These are phyloP conservation scores for Anisognathus igniventris DNA, from an alignment of 2,797 vertebrate species.

Conservation along the genomic window DNA sequence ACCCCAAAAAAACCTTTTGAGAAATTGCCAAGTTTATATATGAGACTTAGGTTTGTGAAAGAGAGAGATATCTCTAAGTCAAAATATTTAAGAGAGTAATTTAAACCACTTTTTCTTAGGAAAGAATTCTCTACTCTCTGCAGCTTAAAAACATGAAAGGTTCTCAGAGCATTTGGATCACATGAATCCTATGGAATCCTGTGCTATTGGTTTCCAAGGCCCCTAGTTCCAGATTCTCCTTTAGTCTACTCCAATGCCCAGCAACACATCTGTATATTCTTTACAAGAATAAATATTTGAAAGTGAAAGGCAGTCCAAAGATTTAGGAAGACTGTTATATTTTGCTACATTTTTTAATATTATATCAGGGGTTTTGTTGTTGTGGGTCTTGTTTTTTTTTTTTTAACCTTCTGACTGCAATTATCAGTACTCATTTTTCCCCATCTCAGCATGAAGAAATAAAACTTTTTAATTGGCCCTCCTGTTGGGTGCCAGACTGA, in stretches of 20 bases:
- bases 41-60: neutral
- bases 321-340: neutral
- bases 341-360: neutral
- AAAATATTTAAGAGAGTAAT: neutral
- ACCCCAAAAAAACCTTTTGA: neutral
- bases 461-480: neutral
- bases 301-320: neutral
- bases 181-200: neutral
- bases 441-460: neutral
- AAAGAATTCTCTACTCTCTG: neutral
- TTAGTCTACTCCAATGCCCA: neutral
- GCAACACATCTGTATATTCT: neutral
- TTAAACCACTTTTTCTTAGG: neutral
- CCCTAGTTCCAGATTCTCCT: neutral
- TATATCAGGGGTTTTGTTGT: neutral
- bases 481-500: neutral
- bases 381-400: neutral
- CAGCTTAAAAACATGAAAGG: neutral
- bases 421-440: neutral
- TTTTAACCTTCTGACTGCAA: neutral
- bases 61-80: neutral
- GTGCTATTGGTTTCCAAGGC: neutral
- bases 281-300: neutral
- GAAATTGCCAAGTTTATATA: neutral
- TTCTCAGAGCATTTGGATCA: neutral